Base-by-base conservation (phyloP, 2,888 invertebrate species). In the Caenorhabditis virilis region DNA sequence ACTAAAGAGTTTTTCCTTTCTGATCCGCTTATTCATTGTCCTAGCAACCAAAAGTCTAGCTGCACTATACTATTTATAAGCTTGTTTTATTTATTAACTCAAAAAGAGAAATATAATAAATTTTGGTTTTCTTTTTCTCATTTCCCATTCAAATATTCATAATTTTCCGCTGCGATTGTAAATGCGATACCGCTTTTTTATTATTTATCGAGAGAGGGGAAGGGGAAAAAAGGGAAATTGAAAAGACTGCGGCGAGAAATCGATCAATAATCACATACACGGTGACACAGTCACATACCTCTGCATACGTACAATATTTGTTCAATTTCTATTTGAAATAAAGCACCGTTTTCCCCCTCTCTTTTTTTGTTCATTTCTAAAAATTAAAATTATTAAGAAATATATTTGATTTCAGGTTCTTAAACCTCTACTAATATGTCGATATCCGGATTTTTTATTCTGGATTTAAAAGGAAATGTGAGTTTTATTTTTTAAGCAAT, bases 401-500 rank as follows among this genome's bases (percentile, higher is more conserved):
- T 22, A 6, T 20, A 39, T 23, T 42, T 42, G 16, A n/a, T 7
- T 45, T 22, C 5, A 45, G 16, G 16, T 27, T 15, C 15, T 42
- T 4, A 45, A 45, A 25, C 26, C 16, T n/a, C 23, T 2, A 42
- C 18, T 3, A 42, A 25, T 6, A 45, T 45, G 43, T 45, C 43
- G 16, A 45, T 45, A 15, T 45, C 43, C 27, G 43, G 43, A 23
- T 27, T 45, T 45, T 45, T 45, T 45, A 45, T 45, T 16, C 25
- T 45, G 15, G 43, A 97, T 85, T 91, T 95, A 52, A 97, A 97
- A 85, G 95, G 95, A 65, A 97, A 97, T 88, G 88, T 88, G 72
- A 65, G 49, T 33, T 38, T 30, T 52, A 9, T 30, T 30, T 30
- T 30, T 30, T 30, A 9, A 9, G 13, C 13, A 30, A 30, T 30